These are phyloP conservation scores for Meteorus cinctellus DNA, from an alignment of 2,888 invertebrate genomes.

Conservation along the genomic window DNA sequence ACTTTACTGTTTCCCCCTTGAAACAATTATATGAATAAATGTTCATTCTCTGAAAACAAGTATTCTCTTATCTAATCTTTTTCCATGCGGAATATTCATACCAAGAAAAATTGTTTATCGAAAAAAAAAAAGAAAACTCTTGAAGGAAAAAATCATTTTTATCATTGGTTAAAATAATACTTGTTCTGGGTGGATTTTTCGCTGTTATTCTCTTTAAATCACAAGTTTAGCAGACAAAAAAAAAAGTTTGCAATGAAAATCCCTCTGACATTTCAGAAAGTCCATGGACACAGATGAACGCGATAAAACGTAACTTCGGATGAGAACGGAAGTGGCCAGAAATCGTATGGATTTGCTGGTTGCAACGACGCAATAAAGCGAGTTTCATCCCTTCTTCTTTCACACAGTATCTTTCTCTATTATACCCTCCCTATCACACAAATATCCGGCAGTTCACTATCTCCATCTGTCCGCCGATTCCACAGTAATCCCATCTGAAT, in stretches of 20 bases:
- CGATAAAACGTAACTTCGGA: slow-evolving; percentile 8
- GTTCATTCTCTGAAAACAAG: no score
- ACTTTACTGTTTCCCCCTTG: no score
- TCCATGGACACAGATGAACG: slow-evolving; percentile 13
- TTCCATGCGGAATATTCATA: no score
- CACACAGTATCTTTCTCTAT: not conserved
- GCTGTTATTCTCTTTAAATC: not conserved
- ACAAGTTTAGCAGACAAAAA: not conserved
- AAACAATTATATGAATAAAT: no score
- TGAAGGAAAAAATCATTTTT: no score
- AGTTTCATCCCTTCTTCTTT: not conserved
- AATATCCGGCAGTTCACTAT: not conserved
- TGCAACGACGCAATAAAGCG: slow-evolving; percentile 20
- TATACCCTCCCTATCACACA: not conserved
- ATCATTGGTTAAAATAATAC: no score
- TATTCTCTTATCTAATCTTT: no score
- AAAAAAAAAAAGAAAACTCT: no score
- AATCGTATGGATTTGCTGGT: slow-evolving; percentile 9
- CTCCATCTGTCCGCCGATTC: not conserved
- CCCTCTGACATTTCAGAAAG: not conserved
- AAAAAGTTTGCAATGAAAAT: not conserved
- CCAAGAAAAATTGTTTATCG: no score
- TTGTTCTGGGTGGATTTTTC: not conserved
- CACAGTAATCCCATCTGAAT: slow-evolving; percentile 15
- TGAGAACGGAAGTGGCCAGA: not conserved